A percentile compares a stretch with the other conserved stretches of the same genome.
phyloP scores from a whole-genome alignment of 2,797 vertebrate species.

The Galaxias olidus region DNA sequence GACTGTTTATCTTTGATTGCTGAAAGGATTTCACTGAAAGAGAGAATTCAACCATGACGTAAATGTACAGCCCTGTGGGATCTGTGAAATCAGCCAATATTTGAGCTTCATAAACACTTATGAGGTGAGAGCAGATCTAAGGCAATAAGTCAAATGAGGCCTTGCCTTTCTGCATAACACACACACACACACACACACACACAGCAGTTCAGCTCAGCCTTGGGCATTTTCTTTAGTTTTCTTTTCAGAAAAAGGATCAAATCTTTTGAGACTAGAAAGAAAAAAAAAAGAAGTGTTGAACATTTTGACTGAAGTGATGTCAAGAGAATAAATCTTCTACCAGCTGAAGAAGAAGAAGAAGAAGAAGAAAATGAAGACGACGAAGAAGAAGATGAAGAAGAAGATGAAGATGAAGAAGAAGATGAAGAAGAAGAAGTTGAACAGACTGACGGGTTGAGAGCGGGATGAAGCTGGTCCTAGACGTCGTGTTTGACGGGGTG shows the following conservation, averaged over 20 bases:
- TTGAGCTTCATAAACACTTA: slow-evolving; percentile 46
- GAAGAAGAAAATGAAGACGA: too few relatives aligned
- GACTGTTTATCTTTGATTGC: slow-evolving; percentile 39
- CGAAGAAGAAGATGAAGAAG: too few relatives aligned
- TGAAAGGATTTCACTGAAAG: slow-evolving; percentile 26
- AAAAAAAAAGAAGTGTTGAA: background rate
- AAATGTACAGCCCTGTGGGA: slow-evolving; percentile 20
- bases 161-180: slow-evolving; percentile 46
- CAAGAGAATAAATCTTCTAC: too few relatives aligned
- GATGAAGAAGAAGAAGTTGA: too few relatives aligned
- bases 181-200: too few relatives aligned
- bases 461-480: too few relatives aligned
- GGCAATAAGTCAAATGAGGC: slow-evolving; percentile 43
- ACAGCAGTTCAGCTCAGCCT: slow-evolving; percentile 47
- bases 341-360: too few relatives aligned
- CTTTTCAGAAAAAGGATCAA: slow-evolving; percentile 31
- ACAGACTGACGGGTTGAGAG: too few relatives aligned
- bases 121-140: slow-evolving; percentile 44
- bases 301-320: too few relatives aligned
- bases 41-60: slow-evolving; percentile 29
- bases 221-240: slow-evolving; percentile 35
- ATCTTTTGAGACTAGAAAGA: slow-evolving; percentile 29
- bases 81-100: slow-evolving; percentile 58
- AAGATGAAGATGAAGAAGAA: too few relatives aligned
- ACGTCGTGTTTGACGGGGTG: too few relatives aligned